These are phyloP conservation scores for Meloidogyne hapla DNA, from an alignment of 1,140 invertebrate genomes.

Conservation along the genomic window DNA sequence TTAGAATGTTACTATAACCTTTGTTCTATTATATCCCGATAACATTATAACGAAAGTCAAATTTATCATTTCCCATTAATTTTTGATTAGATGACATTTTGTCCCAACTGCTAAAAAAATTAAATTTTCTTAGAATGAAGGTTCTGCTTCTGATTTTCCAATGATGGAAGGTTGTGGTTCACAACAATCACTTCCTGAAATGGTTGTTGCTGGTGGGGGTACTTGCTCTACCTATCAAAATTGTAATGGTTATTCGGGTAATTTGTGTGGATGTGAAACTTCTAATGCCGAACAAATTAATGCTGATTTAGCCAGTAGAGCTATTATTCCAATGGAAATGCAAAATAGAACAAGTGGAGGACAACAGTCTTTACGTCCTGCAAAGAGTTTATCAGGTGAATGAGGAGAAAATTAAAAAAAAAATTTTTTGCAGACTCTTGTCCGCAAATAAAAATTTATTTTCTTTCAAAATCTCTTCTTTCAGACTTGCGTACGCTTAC, in stretches of 20 bases:
- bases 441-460: neutral
- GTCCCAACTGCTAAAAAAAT: neutral
- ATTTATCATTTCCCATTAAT: neutral
- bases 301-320: constrained; percentile 9
- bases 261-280: neutral
- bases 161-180: constrained; percentile 20
- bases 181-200: constrained; percentile 16
- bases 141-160: constrained; percentile 18
- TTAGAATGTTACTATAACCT: too few species aligned
- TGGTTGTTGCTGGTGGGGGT: constrained; percentile 1
- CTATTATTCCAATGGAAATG: neutral
- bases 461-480: neutral
- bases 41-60: too few species aligned
- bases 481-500: constrained; percentile 12
- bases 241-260: neutral
- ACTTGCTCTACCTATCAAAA: neutral
- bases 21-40: too few species aligned
- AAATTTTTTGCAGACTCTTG: neutral
- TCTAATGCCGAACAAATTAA: neutral
- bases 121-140: constrained; percentile 12
- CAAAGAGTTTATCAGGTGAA: constrained; percentile 1
- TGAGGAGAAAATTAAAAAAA: neutral
- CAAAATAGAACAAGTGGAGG: neutral
- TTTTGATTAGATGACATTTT: neutral
- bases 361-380: neutral